Conservation (phyloP, 1,140 invertebrate species). For the Dreissena polymorpha region DNA sequence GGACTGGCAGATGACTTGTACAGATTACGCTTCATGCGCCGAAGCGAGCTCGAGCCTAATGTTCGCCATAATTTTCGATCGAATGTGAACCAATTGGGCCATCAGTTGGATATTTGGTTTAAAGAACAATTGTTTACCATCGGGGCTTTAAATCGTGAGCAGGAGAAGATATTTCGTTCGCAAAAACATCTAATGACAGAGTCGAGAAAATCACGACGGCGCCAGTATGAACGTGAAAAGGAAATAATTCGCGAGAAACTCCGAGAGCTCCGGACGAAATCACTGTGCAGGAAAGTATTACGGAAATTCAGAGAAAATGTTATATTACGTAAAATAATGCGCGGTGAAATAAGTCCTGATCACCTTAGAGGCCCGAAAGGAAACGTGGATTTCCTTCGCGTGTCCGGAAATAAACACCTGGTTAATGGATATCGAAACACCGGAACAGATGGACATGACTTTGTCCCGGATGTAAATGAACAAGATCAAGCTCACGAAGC, state of each 20-base stretch:
- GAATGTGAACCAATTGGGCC: conserved; percentile 35
- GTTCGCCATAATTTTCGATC: conserved; percentile 30
- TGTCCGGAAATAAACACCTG: conserved; percentile 22
- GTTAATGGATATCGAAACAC: neutral
- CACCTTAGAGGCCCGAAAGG: neutral
- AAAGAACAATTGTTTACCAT: conserved; percentile 51
- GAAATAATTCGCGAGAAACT: conserved; percentile 34
- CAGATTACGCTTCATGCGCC: conserved; percentile 36
- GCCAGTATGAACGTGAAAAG: conserved; percentile 32
- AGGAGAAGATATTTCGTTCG: conserved; percentile 41
- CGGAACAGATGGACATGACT: neutral
- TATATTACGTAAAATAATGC: neutral
- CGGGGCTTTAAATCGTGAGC: conserved; percentile 38
- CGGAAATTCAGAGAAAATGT: conserved; percentile 48
- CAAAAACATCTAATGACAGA: conserved; percentile 32
- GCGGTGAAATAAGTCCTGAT: neutral
- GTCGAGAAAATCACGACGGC: conserved; percentile 24
- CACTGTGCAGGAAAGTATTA: conserved; percentile 44
- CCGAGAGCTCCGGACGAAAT: conserved; percentile 18
- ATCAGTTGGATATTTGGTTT: conserved; percentile 49
- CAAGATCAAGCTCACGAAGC: no score
- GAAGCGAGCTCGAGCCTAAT: conserved; percentile 47
- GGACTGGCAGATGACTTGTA: conserved; percentile 41
- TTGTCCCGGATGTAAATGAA: no score
- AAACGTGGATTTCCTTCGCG: conserved; percentile 18